Conservation (phyloP, 2,113 vertebrate genomes). For the Nicator chloris region DNA sequence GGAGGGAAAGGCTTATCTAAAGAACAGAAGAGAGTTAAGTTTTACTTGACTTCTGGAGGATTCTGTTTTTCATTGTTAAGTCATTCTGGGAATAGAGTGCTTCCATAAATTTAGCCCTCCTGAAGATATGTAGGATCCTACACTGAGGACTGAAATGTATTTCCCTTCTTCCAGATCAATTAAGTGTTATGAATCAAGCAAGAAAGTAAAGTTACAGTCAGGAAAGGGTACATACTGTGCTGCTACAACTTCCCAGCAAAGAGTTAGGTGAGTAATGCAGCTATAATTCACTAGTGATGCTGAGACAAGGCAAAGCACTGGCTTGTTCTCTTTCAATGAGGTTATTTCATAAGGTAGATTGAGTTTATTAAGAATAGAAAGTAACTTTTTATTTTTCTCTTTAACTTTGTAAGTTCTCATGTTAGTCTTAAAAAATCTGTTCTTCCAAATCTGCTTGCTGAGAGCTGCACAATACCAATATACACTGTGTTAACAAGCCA, state of each 20-base stretch:
- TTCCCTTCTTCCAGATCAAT: background rate
- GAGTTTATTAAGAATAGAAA: slow-evolving; percentile 14
- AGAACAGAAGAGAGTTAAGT: background rate
- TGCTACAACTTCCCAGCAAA: background rate
- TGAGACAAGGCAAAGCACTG: background rate
- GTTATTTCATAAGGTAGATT: background rate
- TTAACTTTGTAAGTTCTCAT: background rate
- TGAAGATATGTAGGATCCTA: background rate
- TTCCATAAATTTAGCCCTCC: background rate
- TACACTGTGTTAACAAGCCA: slow-evolving; percentile 25
- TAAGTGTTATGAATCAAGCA: background rate
- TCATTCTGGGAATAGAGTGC: background rate
- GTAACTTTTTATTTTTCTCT: slow-evolving; percentile 9
- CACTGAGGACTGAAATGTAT: background rate
- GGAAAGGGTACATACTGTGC: background rate
- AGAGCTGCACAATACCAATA: background rate
- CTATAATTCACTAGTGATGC: background rate
- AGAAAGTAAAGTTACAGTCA: background rate
- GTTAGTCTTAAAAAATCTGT: background rate
- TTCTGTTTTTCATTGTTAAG: background rate
- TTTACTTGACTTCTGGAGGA: background rate
- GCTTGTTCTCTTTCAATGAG: background rate
- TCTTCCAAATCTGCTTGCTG: background rate
- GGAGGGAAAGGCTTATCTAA: background rate
- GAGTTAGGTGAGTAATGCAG: background rate